Percentiles rank a stretch among this genome's conserved stretches.
Evolutionary conservation across 2,797 vertebrate species (phyloP).

Genomic region (Tenualosa ilisha): DNA sequence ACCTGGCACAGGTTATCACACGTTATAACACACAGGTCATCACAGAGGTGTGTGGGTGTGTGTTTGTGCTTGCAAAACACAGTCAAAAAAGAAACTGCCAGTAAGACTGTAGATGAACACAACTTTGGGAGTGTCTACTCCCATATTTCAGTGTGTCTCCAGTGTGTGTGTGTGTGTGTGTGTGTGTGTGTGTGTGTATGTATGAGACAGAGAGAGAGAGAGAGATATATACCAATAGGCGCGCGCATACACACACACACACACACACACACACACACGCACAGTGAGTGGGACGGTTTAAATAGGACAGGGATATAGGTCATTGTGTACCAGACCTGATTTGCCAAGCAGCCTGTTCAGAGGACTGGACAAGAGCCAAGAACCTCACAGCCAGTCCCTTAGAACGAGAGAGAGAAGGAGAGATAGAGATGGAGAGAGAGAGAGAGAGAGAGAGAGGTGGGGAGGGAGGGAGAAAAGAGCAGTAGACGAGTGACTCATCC

Average conservation of each 20-base stretch:
- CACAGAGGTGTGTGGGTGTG: neutral
- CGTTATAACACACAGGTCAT: too few species aligned
- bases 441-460: constrained; percentile 43
- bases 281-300: constrained; percentile 51
- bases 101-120: neutral
- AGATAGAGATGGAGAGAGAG: constrained; percentile 56
- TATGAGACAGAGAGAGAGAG: neutral
- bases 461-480: constrained; percentile 59
- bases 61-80: neutral
- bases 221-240: neutral
- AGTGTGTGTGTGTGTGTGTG: neutral
- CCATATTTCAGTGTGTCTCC: neutral
- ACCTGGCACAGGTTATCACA: neutral
- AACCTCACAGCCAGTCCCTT: neutral
- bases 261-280: constrained; percentile 41
- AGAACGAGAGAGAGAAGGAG: neutral
- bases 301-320: constrained; percentile 67
- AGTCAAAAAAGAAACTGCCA: neutral
- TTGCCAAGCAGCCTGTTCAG: constrained; percentile 59
- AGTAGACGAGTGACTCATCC: constrained; percentile 35
- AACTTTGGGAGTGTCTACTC: neutral
- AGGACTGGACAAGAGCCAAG: constrained; percentile 52
- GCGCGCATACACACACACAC: constrained; percentile 38
- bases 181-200: neutral
- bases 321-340: constrained; percentile 62